These are phyloP conservation scores for Tuta absoluta DNA, from an alignment of 2,888 invertebrate genomes.

Conservation along the genomic window DNA sequence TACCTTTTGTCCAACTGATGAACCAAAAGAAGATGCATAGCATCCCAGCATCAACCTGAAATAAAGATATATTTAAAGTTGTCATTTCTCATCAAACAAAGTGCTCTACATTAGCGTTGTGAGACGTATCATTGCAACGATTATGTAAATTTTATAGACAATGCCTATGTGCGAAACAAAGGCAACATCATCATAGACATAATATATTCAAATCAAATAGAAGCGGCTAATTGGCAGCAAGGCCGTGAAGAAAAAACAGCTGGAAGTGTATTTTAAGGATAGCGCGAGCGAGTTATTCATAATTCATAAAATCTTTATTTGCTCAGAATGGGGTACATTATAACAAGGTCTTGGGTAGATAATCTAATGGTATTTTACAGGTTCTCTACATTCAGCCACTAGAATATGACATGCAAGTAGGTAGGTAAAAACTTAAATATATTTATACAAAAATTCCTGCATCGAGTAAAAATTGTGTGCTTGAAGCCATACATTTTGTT, in stretches of 20 bases:
- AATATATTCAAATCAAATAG: slow-evolving; percentile 7
- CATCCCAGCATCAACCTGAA: neutral
- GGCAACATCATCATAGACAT: neutral
- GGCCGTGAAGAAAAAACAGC: neutral
- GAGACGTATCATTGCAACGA: neutral
- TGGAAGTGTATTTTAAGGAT: too few relatives aligned
- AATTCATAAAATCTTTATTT: too few relatives aligned
- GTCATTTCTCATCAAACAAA: neutral
- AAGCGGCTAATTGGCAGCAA: neutral
- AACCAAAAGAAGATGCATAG: neutral
- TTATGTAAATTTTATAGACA: neutral
- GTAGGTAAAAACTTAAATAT: too few relatives aligned
- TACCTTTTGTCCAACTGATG: neutral
- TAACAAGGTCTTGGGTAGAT: too few relatives aligned
- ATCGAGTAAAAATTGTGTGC: too few relatives aligned
- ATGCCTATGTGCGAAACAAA: neutral
- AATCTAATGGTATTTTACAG: too few relatives aligned
- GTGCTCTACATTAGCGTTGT: neutral
- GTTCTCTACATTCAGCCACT: too few relatives aligned
- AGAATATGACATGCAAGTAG: too few relatives aligned
- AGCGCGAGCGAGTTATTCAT: too few relatives aligned
- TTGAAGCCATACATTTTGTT: too few relatives aligned
- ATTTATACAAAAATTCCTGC: too few relatives aligned
- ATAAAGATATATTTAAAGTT: neutral
- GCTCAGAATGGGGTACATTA: too few relatives aligned